phyloP scores from a whole-genome alignment of 2,888 invertebrate genomes.

The Lepidonotus clava region DNA sequence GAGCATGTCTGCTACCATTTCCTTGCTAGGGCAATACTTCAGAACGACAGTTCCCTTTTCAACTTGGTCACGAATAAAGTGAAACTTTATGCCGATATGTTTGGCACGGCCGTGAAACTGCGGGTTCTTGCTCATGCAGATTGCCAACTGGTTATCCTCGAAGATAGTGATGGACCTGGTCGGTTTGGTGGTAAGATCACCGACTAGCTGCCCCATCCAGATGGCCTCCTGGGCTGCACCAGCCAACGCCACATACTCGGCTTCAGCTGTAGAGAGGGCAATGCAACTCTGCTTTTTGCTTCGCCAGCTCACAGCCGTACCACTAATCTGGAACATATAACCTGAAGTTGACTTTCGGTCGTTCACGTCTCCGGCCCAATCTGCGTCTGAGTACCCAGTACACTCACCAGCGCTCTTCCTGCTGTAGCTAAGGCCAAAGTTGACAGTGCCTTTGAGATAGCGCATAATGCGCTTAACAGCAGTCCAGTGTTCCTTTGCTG shows the following conservation, averaged over 20 bases:
- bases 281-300: conserved; percentile 73
- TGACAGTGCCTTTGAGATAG: too few relatives aligned
- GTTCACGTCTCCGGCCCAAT: conserved; percentile 71
- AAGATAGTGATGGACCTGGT: conserved; percentile 38
- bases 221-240: conserved; percentile 62
- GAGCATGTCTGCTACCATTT: conserved; percentile 46
- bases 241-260: conserved; percentile 74
- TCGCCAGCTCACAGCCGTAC: conserved; percentile 71
- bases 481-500: conserved; percentile 62
- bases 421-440: too few relatives aligned
- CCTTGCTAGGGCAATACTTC: conserved; percentile 4
- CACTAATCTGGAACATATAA: conserved; percentile 68
- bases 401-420: conserved; percentile 21
- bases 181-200: conserved; percentile 25
- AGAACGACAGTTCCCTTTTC: conserved; percentile 12
- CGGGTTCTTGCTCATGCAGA: conserved; percentile 60
- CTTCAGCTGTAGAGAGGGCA: conserved; percentile 74
- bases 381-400: conserved; percentile 70
- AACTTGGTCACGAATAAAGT: conserved; percentile 60
- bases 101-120: conserved; percentile 63
- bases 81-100: conserved; percentile 64
- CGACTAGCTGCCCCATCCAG: conserved; percentile 61
- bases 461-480: too few relatives aligned
- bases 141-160: conserved; percentile 65
- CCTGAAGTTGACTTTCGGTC: conserved; percentile 74